Conservation (phyloP, 2,113 vertebrate species). For the Telmatochromis brachygnathus region DNA sequence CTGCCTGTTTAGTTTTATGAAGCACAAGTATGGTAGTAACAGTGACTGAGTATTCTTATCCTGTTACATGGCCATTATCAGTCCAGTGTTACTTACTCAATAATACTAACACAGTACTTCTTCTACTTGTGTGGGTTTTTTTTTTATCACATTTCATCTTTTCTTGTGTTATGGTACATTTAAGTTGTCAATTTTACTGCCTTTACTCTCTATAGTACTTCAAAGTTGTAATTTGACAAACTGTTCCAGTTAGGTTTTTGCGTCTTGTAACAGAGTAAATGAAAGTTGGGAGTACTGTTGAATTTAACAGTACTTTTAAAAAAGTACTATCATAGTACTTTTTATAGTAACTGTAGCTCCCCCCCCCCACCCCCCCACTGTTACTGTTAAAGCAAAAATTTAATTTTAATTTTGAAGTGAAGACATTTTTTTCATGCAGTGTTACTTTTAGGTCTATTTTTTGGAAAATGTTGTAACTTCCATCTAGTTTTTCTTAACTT, state of each 20-base stretch:
- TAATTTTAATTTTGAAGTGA: neutral
- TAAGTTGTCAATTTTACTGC: neutral
- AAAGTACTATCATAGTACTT: neutral
- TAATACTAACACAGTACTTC: neutral
- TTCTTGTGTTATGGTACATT: neutral
- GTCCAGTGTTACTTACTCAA: neutral
- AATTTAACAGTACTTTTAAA: neutral
- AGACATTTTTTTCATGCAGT: neutral
- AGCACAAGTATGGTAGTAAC: neutral
- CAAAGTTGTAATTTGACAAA: neutral
- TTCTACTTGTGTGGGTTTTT: neutral
- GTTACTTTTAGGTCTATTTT: neutral
- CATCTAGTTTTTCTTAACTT: neutral
- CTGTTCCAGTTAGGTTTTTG: neutral
- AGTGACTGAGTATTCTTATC: neutral
- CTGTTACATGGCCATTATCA: neutral
- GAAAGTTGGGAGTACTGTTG: neutral
- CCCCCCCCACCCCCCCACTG: fast-evolving
- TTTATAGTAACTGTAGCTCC: neutral
- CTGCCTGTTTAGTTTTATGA: neutral
- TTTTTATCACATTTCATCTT: neutral
- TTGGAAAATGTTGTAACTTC: neutral
- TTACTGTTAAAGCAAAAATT: neutral
- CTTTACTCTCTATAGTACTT: neutral
- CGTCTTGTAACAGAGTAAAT: neutral